Conservation (phyloP, 2,113 vertebrate genomes). For the Otis tarda region DNA sequence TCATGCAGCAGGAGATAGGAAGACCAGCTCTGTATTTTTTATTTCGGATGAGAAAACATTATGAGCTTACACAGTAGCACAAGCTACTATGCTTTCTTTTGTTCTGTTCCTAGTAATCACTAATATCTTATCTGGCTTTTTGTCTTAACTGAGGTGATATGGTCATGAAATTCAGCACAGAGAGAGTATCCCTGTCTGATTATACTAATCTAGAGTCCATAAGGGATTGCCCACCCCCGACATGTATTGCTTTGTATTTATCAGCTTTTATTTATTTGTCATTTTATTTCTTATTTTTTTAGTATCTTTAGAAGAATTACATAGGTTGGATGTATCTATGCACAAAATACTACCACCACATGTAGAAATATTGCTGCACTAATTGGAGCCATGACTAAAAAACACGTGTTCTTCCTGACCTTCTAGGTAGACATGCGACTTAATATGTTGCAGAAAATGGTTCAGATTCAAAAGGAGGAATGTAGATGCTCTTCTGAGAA, state of each 20-base stretch:
- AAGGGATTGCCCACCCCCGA: neutral
- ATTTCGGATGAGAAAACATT: neutral
- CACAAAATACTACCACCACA: neutral
- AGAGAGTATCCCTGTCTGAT: neutral
- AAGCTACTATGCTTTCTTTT: neutral
- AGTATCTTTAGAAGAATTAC: neutral
- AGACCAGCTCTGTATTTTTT: neutral
- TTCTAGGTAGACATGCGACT: neutral
- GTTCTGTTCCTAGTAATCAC: neutral
- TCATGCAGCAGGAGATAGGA: neutral
- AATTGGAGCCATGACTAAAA: neutral
- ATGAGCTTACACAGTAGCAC: neutral
- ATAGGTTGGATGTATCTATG: neutral
- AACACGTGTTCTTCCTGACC: neutral
- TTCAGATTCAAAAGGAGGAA: neutral
- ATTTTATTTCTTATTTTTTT: neutral
- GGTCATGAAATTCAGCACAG: neutral
- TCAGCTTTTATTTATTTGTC: neutral
- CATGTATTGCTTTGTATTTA: neutral
- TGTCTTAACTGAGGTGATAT: neutral
- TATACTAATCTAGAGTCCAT: neutral
- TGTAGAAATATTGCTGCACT: neutral
- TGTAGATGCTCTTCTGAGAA: neutral
- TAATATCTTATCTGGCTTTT: neutral
- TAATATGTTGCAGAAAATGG: neutral